Percentiles rank a stretch among this genome's conserved stretches.
Evolutionary conservation across 2,797 vertebrate species (phyloP).

Genomic region (Hydrocynus forskahlii): DNA sequence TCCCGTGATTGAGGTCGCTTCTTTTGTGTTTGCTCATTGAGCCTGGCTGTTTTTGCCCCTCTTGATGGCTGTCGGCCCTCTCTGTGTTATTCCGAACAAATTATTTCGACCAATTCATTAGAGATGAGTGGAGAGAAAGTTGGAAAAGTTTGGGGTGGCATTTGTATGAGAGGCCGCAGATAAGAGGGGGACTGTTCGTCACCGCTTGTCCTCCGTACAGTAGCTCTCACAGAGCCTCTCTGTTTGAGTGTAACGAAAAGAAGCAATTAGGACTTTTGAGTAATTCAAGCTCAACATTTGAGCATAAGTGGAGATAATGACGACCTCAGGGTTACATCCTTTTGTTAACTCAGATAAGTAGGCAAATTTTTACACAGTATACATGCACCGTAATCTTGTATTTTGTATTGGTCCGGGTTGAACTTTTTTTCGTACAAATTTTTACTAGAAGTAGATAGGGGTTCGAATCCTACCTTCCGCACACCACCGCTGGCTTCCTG

Average conservation of each 20-base stretch:
- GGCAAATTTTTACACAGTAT: not conserved
- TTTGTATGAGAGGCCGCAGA: slow-evolving; percentile 16
- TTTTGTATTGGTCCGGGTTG: not conserved
- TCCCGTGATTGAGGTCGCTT: slow-evolving; percentile 62
- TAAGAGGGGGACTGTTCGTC: slow-evolving; percentile 30
- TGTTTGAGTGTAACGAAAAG: slow-evolving; percentile 22
- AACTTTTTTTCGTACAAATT: too few species aligned
- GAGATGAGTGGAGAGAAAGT: slow-evolving; percentile 31
- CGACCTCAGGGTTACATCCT: not conserved
- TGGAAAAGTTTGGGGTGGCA: slow-evolving; percentile 44
- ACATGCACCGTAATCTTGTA: not conserved
- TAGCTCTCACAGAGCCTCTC: slow-evolving; percentile 21
- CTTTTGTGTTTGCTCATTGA: slow-evolving; percentile 74
- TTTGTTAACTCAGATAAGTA: not conserved
- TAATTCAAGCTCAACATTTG: not conserved
- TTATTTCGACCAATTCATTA: slow-evolving; percentile 60
- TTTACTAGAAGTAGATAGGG: too few species aligned
- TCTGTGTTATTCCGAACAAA: slow-evolving; percentile 60
- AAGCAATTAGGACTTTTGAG: slow-evolving; percentile 10
- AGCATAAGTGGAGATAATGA: slow-evolving; percentile 5
- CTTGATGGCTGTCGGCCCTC: slow-evolving; percentile 30
- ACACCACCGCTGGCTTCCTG: too few species aligned
- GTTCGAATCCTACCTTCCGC: too few species aligned
- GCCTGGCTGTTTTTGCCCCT: slow-evolving; percentile 63
- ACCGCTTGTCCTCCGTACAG: slow-evolving; percentile 1